Percentiles rank a stretch among this genome's conserved stretches.
Conservation (phyloP, 2,113 vertebrate genomes). For the Apistogramma diplotaenia region DNA sequence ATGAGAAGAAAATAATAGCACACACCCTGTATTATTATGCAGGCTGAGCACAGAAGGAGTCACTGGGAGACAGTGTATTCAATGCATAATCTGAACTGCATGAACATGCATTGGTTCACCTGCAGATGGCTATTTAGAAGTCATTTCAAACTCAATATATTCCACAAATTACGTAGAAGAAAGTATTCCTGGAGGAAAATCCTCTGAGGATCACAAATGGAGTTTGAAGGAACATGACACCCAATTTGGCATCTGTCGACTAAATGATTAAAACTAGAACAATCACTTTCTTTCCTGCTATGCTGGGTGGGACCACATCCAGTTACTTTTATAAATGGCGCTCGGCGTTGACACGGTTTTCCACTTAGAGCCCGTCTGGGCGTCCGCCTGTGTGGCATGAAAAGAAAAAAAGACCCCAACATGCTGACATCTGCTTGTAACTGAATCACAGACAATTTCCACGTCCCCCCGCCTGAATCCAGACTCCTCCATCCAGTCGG, state of each 20-base stretch:
- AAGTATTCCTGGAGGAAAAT: not conserved
- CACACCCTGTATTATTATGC: not conserved
- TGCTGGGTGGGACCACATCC: not conserved
- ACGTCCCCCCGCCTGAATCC: conserved; percentile 10
- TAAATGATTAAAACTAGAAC: not conserved
- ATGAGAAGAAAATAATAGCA: not conserved
- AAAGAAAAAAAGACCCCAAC: conserved; percentile 6
- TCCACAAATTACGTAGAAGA: not conserved
- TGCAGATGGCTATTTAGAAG: not conserved
- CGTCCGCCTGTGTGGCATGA: not conserved
- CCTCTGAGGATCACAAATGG: not conserved
- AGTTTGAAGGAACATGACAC: not conserved
- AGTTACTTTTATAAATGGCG: conserved; percentile 1
- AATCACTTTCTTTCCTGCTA: not conserved
- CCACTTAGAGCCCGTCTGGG: conserved; percentile 47
- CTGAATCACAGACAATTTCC: conserved; percentile 40
- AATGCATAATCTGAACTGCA: not conserved
- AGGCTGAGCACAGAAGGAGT: not conserved
- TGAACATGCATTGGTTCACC: not conserved
- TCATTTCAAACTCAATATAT: not conserved
- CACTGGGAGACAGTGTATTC: not conserved
- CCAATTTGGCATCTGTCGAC: conserved; percentile 5
- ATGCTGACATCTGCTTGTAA: conserved; percentile 49
- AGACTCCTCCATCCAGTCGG: conserved; percentile 21
- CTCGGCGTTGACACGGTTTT: conserved; percentile 39